Base-by-base conservation (phyloP, 2,797 vertebrate genomes). In the Paedocypris micromegethes region DNA sequence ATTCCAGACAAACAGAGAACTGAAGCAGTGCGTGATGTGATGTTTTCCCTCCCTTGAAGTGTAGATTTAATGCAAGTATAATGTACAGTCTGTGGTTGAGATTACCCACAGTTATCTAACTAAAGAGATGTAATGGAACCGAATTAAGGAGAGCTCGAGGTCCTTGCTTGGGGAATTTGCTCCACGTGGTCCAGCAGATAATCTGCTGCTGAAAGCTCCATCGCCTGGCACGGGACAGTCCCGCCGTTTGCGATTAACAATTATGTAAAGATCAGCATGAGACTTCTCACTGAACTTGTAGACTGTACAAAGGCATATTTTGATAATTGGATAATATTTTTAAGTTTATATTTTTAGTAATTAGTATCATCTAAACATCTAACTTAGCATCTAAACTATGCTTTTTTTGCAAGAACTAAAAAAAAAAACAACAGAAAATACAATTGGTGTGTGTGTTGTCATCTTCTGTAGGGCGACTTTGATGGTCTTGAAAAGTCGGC, bases 141-240 rank as follows among this genome's bases (percentile, higher is more conserved):
- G 46, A 49, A 43, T 48, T 8, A 48, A 56, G 46, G 9, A 41
- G 40, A 62, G 9, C 39, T 39, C 8, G 23, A 49, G 41, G 8
- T 53, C 41, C 8, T 6, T 59, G 57, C 7, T 63, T 53, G 43
- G 55, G 55, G 55, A 58, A 67, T 58, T 54, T 54, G 46, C 68
- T 70, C 41, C 52, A 70, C 9, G 23, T 56, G 59, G 6, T 23
- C 41, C 41, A 57, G 56, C 46, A 63, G 53, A 5, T 70, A 70
- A 70, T 64, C 68, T 69, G 5, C 67, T 61, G 44, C 51, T 48
- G 8, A 69, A 62, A 56, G 5, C 58, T 6, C 8, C 4, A 44
- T 54, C 66, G 54, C 6, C 7, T 3, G n/a, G 51, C 46, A 57
- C 47, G 4, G 46, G 46, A 51, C 51, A 54, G 45, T 46, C 41